Conservation (phyloP, 2,113 vertebrate genomes). For the Cinclus mexicanus region DNA sequence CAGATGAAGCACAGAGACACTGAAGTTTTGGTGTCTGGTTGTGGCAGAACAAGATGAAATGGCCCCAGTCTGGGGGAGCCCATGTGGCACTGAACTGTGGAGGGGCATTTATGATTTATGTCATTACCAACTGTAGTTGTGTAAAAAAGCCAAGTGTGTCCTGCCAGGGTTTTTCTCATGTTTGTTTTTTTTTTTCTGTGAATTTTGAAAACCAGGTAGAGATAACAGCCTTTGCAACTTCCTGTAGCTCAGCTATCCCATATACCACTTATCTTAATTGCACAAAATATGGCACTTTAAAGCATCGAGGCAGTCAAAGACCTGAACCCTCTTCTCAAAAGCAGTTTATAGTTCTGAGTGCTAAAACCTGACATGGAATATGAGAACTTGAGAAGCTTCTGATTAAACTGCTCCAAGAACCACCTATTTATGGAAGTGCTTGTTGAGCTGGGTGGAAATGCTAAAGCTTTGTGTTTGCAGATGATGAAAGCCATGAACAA, state of each 20-base stretch:
- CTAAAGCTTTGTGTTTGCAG: constrained; percentile 71
- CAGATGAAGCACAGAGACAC: not conserved
- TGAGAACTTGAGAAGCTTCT: not conserved
- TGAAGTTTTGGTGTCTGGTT: not conserved
- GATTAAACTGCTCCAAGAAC: not conserved
- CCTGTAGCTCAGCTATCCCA: not conserved
- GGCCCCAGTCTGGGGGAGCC: not conserved
- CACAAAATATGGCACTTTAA: not conserved
- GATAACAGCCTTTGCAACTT: not conserved
- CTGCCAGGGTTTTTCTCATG: not conserved
- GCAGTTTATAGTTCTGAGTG: not conserved
- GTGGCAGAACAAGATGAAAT: not conserved
- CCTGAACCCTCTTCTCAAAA: not conserved
- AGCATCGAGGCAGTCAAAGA: not conserved
- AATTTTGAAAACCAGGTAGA: not conserved
- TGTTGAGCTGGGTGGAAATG: not conserved
- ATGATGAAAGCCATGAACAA: constrained; percentile 99
- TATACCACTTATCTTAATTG: not conserved
- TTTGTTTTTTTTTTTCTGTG: not conserved
- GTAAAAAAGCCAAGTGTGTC: not conserved
- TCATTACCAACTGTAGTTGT: not conserved
- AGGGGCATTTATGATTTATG: not conserved
- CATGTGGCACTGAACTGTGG: not conserved
- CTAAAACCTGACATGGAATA: not conserved
- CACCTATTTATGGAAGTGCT: not conserved